phyloP scores from a whole-genome alignment of 2,113 vertebrate species.

The Pionites leucogaster region DNA sequence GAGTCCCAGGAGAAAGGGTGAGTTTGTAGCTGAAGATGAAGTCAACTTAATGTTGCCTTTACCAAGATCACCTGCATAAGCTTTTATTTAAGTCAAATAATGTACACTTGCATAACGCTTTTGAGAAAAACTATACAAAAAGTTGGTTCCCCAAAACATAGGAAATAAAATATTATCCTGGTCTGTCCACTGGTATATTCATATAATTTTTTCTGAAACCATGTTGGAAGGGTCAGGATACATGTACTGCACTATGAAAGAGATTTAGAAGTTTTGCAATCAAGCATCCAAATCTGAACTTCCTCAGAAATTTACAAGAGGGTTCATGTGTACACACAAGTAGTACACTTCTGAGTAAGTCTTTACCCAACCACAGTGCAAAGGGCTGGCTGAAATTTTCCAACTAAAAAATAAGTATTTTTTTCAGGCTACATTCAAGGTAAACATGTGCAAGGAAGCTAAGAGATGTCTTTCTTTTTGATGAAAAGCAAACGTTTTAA shows the following conservation, averaged over 20 bases:
- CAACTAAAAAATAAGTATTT: background rate
- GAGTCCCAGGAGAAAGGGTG: background rate
- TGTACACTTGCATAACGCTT: background rate
- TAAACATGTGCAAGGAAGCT: background rate
- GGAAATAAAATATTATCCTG: background rate
- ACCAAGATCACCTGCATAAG: background rate
- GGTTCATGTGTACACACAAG: background rate
- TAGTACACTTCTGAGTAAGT: background rate
- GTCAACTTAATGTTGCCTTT: background rate
- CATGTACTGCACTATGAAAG: background rate
- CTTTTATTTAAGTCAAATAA: background rate
- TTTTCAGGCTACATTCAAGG: background rate
- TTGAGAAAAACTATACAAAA: background rate
- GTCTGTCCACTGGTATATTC: background rate
- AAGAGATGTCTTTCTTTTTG: background rate
- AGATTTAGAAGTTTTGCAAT: background rate
- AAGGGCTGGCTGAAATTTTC: background rate
- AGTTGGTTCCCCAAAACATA: background rate
- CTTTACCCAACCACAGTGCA: background rate
- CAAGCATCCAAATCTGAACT: background rate
- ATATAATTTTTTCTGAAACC: background rate
- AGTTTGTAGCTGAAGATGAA: background rate
- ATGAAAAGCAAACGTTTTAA: slow-evolving; percentile 17
- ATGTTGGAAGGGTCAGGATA: background rate
- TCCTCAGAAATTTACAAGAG: background rate